Evolutionary conservation across 2,113 vertebrate species (phyloP).

Genomic region (Eretmodus cyanostictus): DNA sequence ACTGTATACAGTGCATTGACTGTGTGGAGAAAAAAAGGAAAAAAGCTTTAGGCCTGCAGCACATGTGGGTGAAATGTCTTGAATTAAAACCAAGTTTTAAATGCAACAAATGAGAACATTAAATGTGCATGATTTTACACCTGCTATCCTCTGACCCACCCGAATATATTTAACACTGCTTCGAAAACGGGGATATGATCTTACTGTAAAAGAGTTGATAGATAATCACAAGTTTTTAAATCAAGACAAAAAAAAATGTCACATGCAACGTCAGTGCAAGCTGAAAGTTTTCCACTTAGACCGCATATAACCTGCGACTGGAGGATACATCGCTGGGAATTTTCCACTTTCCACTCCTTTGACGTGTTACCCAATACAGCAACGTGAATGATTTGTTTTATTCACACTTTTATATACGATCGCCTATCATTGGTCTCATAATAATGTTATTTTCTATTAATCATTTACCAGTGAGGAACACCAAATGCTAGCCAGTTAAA

Average conservation of each 20-base stretch:
- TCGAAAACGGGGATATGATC: background rate
- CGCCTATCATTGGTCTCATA: background rate
- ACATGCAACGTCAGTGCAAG: background rate
- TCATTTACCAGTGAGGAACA: background rate
- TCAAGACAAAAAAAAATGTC: background rate
- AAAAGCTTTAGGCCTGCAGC: background rate
- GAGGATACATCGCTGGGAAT: background rate
- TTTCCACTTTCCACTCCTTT: background rate
- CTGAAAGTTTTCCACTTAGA: background rate
- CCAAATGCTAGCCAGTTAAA: background rate
- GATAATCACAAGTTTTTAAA: background rate
- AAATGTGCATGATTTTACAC: background rate
- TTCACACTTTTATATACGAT: rapidly evolving
- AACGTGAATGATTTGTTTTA: background rate
- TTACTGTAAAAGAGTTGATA: background rate
- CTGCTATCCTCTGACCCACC: background rate
- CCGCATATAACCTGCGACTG: rapidly evolving
- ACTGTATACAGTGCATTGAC: background rate
- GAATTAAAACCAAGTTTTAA: background rate
- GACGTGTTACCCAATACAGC: background rate
- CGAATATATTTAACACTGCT: background rate
- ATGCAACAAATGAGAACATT: background rate
- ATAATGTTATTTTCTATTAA: background rate
- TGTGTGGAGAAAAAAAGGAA: background rate
- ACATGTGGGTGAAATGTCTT: background rate